Evolutionary conservation across 2,888 invertebrate species (phyloP).

Genomic region (Polydrusus cervinus): DNA sequence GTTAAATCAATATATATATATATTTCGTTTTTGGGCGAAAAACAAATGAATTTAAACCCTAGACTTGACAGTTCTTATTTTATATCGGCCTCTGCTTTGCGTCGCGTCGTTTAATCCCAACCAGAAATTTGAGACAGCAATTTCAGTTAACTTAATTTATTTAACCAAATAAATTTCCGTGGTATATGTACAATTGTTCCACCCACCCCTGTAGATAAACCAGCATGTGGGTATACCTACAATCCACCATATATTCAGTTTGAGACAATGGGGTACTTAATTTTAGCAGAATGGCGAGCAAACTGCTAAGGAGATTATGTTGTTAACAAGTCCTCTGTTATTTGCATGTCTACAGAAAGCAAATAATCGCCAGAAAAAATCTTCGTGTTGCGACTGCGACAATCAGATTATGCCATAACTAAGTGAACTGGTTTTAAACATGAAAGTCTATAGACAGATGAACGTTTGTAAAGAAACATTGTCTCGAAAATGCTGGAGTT

Average conservation of each 20-base stretch:
- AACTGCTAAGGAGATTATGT: conserved; percentile 48
- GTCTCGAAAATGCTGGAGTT: conserved; percentile 38
- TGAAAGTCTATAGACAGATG: conserved; percentile 39
- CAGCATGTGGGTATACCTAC: conserved; percentile 42
- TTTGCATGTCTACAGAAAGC: conserved; percentile 42
- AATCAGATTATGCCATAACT: conserved; percentile 43
- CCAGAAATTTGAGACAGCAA: conserved; percentile 38
- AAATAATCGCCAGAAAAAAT: conserved; percentile 37
- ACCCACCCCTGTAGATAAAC: conserved; percentile 49
- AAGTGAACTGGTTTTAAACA: conserved; percentile 42
- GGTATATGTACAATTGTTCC: conserved; percentile 40
- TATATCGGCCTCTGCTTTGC: not conserved
- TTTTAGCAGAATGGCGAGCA: conserved; percentile 45
- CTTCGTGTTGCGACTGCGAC: conserved; percentile 32
- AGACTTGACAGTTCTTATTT: not conserved
- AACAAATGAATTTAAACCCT: not conserved
- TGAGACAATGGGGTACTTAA: conserved; percentile 49
- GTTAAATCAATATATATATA: too few relatives aligned
- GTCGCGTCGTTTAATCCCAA: conserved; percentile 18
- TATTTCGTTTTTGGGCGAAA: too few relatives aligned
- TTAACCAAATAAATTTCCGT: conserved; percentile 36
- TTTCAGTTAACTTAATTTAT: conserved; percentile 40
- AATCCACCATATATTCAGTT: conserved; percentile 41
- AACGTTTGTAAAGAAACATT: conserved; percentile 41
- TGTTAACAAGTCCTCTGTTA: conserved; percentile 48